These are phyloP conservation scores for Ranitomeya variabilis DNA, from an alignment of 2,113 vertebrate species.

Conservation along the genomic window DNA sequence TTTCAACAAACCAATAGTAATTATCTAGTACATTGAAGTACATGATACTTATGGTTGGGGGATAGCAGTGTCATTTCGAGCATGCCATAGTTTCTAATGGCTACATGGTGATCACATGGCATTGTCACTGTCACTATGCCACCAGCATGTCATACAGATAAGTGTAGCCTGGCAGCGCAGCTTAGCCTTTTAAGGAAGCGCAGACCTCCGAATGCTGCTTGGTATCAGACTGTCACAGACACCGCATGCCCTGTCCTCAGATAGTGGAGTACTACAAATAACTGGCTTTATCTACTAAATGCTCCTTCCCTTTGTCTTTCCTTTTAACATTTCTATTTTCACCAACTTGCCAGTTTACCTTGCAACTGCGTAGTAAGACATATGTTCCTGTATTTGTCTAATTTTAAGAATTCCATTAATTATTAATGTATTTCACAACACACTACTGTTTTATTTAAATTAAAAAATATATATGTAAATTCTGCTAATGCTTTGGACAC, in stretches of 20 bases:
- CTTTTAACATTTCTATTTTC: conserved; percentile 3
- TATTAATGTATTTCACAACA: not conserved
- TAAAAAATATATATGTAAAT: not conserved
- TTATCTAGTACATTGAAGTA: not conserved
- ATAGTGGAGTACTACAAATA: conserved; percentile 53
- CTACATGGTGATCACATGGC: conserved; percentile 3
- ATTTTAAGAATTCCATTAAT: not conserved
- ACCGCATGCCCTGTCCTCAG: conserved; percentile 20
- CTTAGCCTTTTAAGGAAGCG: conserved; percentile 46
- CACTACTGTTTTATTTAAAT: not conserved
- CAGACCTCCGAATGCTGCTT: conserved; percentile 17
- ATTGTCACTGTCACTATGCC: conserved; percentile 48
- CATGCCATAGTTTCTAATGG: not conserved
- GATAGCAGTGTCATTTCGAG: not conserved
- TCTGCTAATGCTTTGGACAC: not conserved
- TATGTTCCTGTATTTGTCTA: not conserved
- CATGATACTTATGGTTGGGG: not conserved
- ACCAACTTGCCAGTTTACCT: not conserved
- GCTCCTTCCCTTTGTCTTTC: not conserved
- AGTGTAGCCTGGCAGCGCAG: conserved; percentile 25
- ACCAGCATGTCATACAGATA: conserved; percentile 41
- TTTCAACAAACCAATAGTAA: not conserved
- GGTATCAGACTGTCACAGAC: conserved; percentile 48
- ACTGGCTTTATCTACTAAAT: conserved; percentile 45
- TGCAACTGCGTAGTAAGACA: not conserved